Evolutionary conservation across 2,888 invertebrate species (phyloP).

Genomic region (Ditula angustiorana): DNA sequence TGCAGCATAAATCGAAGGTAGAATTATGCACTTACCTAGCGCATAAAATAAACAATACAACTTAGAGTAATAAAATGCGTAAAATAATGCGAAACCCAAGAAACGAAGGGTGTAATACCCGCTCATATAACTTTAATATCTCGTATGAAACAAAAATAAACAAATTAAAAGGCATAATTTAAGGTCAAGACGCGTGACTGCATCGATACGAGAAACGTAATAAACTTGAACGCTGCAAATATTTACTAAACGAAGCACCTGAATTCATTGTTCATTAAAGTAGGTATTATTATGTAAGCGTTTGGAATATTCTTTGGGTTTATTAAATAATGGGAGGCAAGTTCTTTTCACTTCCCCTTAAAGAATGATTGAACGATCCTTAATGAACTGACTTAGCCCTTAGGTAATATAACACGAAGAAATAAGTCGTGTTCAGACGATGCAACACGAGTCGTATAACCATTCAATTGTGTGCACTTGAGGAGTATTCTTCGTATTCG

Average conservation of each 20-base stretch:
- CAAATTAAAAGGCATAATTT: constrained; percentile 20
- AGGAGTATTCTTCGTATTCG: constrained; percentile 44
- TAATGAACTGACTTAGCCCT: constrained; percentile 75
- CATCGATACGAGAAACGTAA: background rate
- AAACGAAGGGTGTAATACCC: constrained; percentile 30
- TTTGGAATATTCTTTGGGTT: background rate
- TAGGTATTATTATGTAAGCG: background rate
- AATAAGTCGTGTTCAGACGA: constrained; percentile 61
- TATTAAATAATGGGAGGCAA: constrained; percentile 38
- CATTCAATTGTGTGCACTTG: constrained; percentile 50
- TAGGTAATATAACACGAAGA: constrained; percentile 64
- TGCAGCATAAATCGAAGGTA: background rate
- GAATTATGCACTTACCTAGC: constrained; percentile 13
- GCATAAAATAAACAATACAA: constrained; percentile 36
- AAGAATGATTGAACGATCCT: constrained; percentile 73
- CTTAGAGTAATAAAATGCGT: constrained; percentile 40
- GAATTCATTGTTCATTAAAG: background rate
- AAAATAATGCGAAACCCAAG: constrained; percentile 43
- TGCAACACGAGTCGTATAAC: constrained; percentile 50
- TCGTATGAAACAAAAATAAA: constrained; percentile 21
- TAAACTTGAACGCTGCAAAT: background rate
- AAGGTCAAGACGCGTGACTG: constrained; percentile 20
- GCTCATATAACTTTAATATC: constrained; percentile 32
- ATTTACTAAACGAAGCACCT: background rate
- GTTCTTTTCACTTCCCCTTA: constrained; percentile 58